Base-by-base conservation (phyloP, 1,140 invertebrate species). In the Ladona fulva region DNA sequence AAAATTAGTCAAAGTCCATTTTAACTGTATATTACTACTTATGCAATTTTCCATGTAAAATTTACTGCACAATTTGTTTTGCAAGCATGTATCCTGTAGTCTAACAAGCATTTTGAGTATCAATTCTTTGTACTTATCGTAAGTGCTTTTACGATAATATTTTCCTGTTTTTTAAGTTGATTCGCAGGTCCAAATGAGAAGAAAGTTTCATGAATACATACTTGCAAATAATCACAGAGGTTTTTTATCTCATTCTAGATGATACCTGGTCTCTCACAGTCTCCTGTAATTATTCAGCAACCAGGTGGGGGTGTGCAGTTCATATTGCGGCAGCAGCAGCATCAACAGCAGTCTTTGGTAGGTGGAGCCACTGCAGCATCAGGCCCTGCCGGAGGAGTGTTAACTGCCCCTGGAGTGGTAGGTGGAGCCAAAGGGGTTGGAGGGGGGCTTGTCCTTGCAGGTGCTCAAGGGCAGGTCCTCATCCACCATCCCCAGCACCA, bases 291-390 rank as follows among this genome's bases (percentile, higher is more conserved):
- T 52, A 79, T 86, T 44, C 84, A 85, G 78, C 84, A 84, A 75
- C 84, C 82, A 14, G 81, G 84, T 75, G 82, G 83, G 76, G 83
- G 84, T 25, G 80, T 85, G 14, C 85, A 86, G 76, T 81, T 87
- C 29, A 81, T 86, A 25, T 77, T 86, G 24, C 79, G 85, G 74
- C 74, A 75, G 24, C 74, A 66, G 22, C 52, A 75, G 74, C 74
- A 75, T 8, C 74, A 75, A 24, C 74, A 74, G 25, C 74, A 37
- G 29, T 8, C 29, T 37, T 24, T 19, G 24, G 24, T 66, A 19
- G 74, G 19, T 24, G 16, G 29, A 24, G 24, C n/a, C 14, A 1
- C 24, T n/a, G 24, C 74, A 75, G 74, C 74, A 5, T 16, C 52
- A 66, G n/a, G 3, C n/a, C 16, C 3, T 6, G 52, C 3, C 14